phyloP scores from a whole-genome alignment of 2,797 vertebrate species.

The Macrochelys suwanniensis region DNA sequence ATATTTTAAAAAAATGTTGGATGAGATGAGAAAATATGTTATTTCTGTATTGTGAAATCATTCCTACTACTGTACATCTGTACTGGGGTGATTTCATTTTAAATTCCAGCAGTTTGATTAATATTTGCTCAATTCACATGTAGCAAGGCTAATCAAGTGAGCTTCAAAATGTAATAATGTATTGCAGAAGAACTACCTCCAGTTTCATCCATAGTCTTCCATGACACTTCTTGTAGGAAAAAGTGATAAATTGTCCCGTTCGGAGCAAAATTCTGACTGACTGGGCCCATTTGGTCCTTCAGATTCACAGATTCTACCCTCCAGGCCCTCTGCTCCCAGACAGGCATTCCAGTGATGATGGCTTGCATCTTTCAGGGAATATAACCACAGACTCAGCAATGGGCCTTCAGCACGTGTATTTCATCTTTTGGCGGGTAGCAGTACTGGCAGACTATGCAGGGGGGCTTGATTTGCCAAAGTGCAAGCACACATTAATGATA shows the following conservation, averaged over 20 bases:
- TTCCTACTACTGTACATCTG: neutral
- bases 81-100: neutral
- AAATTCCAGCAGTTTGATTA: neutral
- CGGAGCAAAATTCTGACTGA: neutral
- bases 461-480: neutral
- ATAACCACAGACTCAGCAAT: neutral
- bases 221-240: neutral
- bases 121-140: neutral
- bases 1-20: neutral
- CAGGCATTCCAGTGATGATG: rapidly evolving
- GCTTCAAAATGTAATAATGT: neutral
- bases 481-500: rapidly evolving
- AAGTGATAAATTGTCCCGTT: neutral
- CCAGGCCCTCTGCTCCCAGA: neutral
- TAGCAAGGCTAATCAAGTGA: neutral
- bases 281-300: neutral
- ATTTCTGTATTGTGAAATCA: neutral
- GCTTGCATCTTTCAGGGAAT: rapidly evolving
- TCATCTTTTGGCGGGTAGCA: rapidly evolving
- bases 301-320: neutral
- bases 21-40: neutral
- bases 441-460: neutral
- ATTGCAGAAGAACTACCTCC: neutral
- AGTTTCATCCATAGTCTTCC: neutral
- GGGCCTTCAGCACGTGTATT: rapidly evolving